Evolutionary conservation across 2,888 invertebrate species (phyloP), one percentile per base, ranked within the genome.

Genomic region (Acanthopleura granulata): DNA sequence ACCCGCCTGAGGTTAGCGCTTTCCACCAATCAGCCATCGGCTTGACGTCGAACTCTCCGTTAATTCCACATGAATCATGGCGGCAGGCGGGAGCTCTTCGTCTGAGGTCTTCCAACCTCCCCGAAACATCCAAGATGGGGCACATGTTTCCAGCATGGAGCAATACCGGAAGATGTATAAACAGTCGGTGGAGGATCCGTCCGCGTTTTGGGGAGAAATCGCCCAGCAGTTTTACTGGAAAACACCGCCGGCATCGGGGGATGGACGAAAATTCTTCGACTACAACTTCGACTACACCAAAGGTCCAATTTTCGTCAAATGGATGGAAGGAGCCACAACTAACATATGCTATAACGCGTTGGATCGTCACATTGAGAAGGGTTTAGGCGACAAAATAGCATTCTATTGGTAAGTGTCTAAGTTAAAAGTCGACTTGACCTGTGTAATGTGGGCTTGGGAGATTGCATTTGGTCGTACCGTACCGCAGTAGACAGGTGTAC

Each of bases 301-400:
- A 90, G 99, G 99, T 72, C 95, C 95, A 16, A 94, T 99, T 84
- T 95, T 93, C 85, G 94, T 97, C 70, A 96, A 96, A 91, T 99
- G 97, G 96, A 94, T 99, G 94, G 95, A 96, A 86, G 98, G 97
- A 15, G 96, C 96, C 6, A 94, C 95, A 57, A 99, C 98, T 62
- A 99, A 99, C 91, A 94, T 99, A 80, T 96, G 96, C 89, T 99
- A 97, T 91, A 99, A 99, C 92, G 93, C 96, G 73, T 92, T 99
- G 83, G 99, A 99, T 91, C 93, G 96, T 80, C 96, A 97, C 91
- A 94, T 99, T 74, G 93, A 95, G 86, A 95, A 94, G 83, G 97
- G 97, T 22, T 92, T 94, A 79, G 98, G 97, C 49, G 96, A 97
- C 85, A 96, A 95, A 90, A 93, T 97, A 80, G 98, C 98, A 27